phyloP scores from a whole-genome alignment of 2,113 vertebrate species.

The Sphaerodactylus townsendi region DNA sequence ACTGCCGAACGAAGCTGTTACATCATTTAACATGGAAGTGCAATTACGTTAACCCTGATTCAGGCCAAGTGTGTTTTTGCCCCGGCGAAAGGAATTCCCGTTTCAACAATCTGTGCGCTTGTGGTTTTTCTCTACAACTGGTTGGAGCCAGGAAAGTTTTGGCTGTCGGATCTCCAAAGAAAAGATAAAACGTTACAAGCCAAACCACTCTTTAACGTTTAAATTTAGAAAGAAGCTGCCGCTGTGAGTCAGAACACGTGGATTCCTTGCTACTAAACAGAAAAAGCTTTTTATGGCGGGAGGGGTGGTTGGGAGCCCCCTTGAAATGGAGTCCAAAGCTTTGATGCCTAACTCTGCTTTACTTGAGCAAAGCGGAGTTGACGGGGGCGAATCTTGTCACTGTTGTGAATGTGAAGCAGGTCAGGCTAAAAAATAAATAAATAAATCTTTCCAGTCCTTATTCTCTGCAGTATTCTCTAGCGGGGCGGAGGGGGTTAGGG shows the following conservation, averaged over 20 bases:
- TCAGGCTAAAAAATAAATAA: conserved; percentile 54
- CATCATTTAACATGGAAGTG: neutral
- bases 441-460: conserved; percentile 29
- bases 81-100: conserved; percentile 9
- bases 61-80: neutral
- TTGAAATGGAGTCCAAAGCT: conserved; percentile 60
- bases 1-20: neutral
- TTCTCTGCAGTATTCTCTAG: conserved; percentile 9
- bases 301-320: too few species aligned
- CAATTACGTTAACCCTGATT: neutral
- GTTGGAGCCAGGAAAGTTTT: conserved; percentile 38
- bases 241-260: conserved; percentile 36
- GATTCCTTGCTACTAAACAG: conserved; percentile 1
- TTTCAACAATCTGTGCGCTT: conserved; percentile 28
- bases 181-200: conserved; percentile 47
- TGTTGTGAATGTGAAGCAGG: conserved; percentile 68
- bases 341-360: conserved; percentile 68
- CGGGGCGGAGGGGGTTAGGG: neutral
- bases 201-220: conserved; percentile 51
- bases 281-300: neutral
- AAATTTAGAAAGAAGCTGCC: conserved; percentile 52
- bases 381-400: conserved; percentile 50
- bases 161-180: conserved; percentile 39
- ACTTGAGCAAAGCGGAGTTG: conserved; percentile 45
- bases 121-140: neutral